Evolutionary conservation across 1,140 invertebrate species (phyloP), one percentile per base, ranked within the genome.

Genomic region (Sitophilus oryzae): DNA sequence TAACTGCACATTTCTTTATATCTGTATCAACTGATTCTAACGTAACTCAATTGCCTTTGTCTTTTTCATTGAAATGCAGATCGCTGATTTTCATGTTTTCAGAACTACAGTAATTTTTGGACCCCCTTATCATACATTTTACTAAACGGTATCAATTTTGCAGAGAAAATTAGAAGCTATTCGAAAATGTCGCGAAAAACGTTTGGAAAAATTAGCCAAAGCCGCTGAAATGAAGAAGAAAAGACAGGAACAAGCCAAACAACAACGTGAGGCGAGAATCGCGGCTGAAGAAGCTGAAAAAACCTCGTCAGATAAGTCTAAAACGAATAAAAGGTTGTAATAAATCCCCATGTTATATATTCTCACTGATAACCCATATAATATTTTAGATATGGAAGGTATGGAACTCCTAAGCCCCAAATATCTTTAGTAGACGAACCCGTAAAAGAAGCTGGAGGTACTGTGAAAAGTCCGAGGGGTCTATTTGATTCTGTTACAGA

Each of bases 341-440:
- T n/a, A n/a, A n/a, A n/a, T n/a, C n/a, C n/a, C n/a, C n/a, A n/a
- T n/a, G n/a, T n/a, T n/a, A n/a, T n/a, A n/a, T n/a, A n/a, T n/a
- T n/a, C n/a, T n/a, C n/a, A n/a, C n/a, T n/a, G n/a, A n/a, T n/a
- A n/a, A n/a, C n/a, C n/a, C n/a, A n/a, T n/a, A n/a, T n/a, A n/a
- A n/a, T n/a, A n/a, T n/a, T 43, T 15, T 37, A 52, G 52, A 15
- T 55, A 55, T 44, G 53, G 53, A 14, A 37, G 53, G n/a, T 56
- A 56, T 23, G 53, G 53, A 10, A 35, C 23, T 0, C 53, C 53
- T 2, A 56, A 56, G 36, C 53, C 53, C 16, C 53, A 56, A 43
- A 56, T 56, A 3, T 56, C 53, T 6, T 25, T 56, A 16, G 43
- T 56, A 9, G 53, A 56, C 22, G 23, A 19, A 5, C 53, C 53